phyloP scores from a whole-genome alignment of 2,888 invertebrate species.

The Euplagia quadripunctaria region DNA sequence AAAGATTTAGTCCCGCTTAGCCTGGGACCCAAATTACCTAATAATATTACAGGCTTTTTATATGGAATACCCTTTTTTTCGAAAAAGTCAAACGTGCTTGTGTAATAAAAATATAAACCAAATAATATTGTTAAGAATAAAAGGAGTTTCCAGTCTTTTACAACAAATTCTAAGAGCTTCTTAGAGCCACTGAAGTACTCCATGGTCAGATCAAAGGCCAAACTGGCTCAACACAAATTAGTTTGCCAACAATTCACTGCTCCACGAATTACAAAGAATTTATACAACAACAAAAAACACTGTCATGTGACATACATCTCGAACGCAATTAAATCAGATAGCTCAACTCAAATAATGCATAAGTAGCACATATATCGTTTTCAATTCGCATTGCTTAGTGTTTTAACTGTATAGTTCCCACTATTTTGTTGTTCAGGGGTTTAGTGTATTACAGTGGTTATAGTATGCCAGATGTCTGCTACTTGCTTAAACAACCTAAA shows the following conservation, averaged over 20 bases:
- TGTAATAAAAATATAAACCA: slow-evolving; percentile 76
- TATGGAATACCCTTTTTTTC: slow-evolving; percentile 78
- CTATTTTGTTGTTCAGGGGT: too few relatives aligned
- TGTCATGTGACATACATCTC: not conserved
- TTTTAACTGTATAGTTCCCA: too few relatives aligned
- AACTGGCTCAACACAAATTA: not conserved
- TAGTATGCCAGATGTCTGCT: too few relatives aligned
- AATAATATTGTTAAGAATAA: slow-evolving; percentile 67
- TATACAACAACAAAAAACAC: not conserved
- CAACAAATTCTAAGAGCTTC: slow-evolving; percentile 61
- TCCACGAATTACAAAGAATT: not conserved
- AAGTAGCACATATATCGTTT: too few relatives aligned
- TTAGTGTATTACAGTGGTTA: too few relatives aligned
- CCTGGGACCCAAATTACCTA: slow-evolving; percentile 82
- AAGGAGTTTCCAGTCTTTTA: slow-evolving; percentile 75
- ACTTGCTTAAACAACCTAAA: too few relatives aligned
- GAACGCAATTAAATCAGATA: too few relatives aligned
- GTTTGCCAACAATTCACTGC: not conserved
- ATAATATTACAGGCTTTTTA: slow-evolving; percentile 79
- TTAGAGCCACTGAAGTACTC: slow-evolving; percentile 60
- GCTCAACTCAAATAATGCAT: too few relatives aligned
- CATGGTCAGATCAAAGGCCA: slow-evolving; percentile 41
- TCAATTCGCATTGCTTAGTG: too few relatives aligned
- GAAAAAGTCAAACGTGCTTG: slow-evolving; percentile 80
- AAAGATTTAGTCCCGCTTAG: slow-evolving; percentile 77